These are phyloP conservation scores for Ruditapes philippinarum DNA, from an alignment of 1,140 invertebrate genomes.

Conservation along the genomic window DNA sequence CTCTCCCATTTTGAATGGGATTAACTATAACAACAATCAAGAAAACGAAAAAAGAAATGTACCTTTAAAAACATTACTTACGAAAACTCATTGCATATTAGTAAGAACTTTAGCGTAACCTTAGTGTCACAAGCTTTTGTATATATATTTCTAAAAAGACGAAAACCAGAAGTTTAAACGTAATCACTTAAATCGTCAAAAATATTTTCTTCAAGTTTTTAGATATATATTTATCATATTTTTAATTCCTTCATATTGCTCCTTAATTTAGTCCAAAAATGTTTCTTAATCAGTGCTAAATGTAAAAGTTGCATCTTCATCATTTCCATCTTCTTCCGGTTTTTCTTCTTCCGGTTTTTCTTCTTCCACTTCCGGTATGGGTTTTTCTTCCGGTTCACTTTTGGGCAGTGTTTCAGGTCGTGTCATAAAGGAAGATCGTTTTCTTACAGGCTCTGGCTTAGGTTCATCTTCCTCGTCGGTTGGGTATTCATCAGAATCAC, in stretches of 20 bases:
- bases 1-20: constrained; percentile 84
- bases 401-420: background rate
- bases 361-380: constrained; percentile 39
- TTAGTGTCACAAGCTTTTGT: too few species aligned
- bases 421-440: constrained; percentile 45
- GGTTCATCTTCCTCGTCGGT: constrained; percentile 64
- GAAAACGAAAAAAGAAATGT: too few species aligned
- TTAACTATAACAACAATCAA: background rate
- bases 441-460: constrained; percentile 44
- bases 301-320: constrained; percentile 33
- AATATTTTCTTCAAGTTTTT: too few species aligned
- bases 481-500: constrained; percentile 62
- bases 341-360: background rate
- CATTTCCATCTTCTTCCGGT: background rate
- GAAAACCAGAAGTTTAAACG: too few species aligned
- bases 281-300: constrained; percentile 19
- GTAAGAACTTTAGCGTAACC: too few species aligned
- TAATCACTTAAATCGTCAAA: too few species aligned
- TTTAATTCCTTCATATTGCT: too few species aligned
- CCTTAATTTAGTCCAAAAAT: too few species aligned
- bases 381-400: constrained; percentile 7
- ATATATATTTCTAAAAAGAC: too few species aligned
- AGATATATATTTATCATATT: too few species aligned
- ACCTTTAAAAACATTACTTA: too few species aligned
- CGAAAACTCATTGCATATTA: too few species aligned